phyloP scores from a whole-genome alignment of 2,113 vertebrate genomes.

The Archocentrus centrarchus region DNA sequence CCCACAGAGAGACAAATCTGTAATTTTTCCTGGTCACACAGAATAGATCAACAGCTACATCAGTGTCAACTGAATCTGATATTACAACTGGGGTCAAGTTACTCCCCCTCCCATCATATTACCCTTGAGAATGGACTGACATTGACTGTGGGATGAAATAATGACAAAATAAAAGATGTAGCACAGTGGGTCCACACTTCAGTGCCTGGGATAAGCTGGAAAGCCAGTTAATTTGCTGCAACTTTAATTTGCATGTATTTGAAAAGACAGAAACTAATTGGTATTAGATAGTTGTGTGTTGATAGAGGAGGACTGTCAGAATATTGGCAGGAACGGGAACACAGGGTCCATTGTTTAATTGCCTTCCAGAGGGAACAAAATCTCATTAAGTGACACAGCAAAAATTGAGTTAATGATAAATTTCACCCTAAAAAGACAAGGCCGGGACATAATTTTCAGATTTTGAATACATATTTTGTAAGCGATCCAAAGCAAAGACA shows the following conservation, averaged over 20 bases:
- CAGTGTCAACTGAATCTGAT: constrained; percentile 48
- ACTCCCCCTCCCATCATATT: constrained; percentile 55
- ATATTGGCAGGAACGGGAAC: constrained; percentile 53
- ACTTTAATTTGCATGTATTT: constrained; percentile 75
- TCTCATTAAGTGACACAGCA: constrained; percentile 52
- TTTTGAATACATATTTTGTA: constrained; percentile 16
- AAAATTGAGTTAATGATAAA: constrained; percentile 44
- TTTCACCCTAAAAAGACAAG: constrained; percentile 7
- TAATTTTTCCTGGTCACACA: constrained; percentile 22
- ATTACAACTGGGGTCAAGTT: constrained; percentile 46
- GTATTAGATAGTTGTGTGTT: constrained; percentile 67
- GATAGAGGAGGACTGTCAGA: constrained; percentile 57
- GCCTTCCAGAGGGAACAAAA: constrained; percentile 54
- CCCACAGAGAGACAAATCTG: neutral
- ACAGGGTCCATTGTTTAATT: constrained; percentile 65
- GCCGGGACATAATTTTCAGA: constrained; percentile 1
- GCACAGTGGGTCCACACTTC: constrained; percentile 44
- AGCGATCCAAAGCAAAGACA: constrained; percentile 10
- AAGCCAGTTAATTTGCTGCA: constrained; percentile 69
- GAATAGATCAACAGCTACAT: constrained; percentile 53
- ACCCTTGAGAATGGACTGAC: constrained; percentile 48
- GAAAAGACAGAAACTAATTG: constrained; percentile 75
- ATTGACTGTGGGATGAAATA: constrained; percentile 57
- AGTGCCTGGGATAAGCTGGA: constrained; percentile 61
- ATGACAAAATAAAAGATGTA: constrained; percentile 63